phyloP scores from a whole-genome alignment of 1,140 invertebrate species.

The Euura saliciscinereae region DNA sequence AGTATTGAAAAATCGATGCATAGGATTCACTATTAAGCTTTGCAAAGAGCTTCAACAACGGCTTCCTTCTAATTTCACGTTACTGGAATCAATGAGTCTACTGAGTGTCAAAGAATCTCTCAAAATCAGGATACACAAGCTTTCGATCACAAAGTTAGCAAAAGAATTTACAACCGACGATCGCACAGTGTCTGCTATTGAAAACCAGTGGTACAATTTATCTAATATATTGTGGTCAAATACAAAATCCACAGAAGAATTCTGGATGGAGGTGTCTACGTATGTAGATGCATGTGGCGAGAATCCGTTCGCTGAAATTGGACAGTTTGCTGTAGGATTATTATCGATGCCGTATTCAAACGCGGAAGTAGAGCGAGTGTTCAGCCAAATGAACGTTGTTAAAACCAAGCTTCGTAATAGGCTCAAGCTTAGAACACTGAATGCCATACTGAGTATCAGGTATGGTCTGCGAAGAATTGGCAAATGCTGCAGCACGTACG shows the following conservation, averaged over 20 bases:
- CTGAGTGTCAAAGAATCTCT: not conserved
- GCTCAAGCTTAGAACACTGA: slow-evolving; percentile 2
- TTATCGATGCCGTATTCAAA: not conserved
- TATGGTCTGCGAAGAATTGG: not conserved
- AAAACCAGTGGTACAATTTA: not conserved
- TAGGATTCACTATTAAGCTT: not conserved
- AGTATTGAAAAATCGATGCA: not conserved
- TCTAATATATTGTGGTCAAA: not conserved
- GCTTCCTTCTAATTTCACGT: not conserved
- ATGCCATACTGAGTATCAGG: not conserved
- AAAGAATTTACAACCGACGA: not conserved
- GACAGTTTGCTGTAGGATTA: not conserved
- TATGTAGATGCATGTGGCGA: not conserved
- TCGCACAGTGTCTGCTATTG: not conserved
- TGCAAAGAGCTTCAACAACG: not conserved
- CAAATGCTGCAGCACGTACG: not conserved
- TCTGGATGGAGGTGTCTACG: slow-evolving; percentile 2
- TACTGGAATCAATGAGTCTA: slow-evolving; percentile 1
- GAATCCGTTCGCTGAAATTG: not conserved
- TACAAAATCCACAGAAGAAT: slow-evolving; percentile 3
- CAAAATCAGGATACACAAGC: not conserved
- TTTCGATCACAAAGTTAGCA: not conserved
- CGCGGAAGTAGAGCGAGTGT: not conserved
- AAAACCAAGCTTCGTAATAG: not conserved
- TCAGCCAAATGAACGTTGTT: not conserved